phyloP scores from a whole-genome alignment of 2,888 invertebrate genomes.

The Parnassius glacialis region DNA sequence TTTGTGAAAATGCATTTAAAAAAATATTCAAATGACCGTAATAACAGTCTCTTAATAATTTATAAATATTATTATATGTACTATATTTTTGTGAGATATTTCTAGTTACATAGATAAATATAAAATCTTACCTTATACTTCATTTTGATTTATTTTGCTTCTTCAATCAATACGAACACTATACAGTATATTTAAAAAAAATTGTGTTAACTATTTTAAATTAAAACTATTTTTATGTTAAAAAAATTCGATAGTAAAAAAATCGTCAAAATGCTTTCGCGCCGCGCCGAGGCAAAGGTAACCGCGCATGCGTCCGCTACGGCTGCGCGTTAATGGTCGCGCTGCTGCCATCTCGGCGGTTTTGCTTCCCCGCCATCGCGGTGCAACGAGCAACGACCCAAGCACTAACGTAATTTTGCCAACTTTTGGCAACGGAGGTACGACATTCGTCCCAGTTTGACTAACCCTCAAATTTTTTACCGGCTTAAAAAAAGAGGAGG shows the following conservation, averaged over 20 bases:
- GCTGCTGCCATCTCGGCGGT: slow-evolving; percentile 52
- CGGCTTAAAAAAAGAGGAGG: too few relatives aligned
- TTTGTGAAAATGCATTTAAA: too few relatives aligned
- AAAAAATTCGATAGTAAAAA: background rate
- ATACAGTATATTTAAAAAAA: slow-evolving; percentile 36
- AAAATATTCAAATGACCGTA: too few relatives aligned
- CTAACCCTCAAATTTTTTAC: slow-evolving; percentile 31
- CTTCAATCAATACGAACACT: slow-evolving; percentile 34
- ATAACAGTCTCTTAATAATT: too few relatives aligned
- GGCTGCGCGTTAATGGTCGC: slow-evolving; percentile 62
- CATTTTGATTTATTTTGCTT: slow-evolving; percentile 44
- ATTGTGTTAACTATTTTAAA: slow-evolving; percentile 20
- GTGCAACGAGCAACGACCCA: slow-evolving; percentile 44
- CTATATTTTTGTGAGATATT: background rate
- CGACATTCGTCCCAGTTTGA: slow-evolving; percentile 10
- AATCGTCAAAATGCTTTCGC: slow-evolving; percentile 40
- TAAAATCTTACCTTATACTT: slow-evolving; percentile 63
- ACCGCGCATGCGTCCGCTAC: slow-evolving; percentile 65
- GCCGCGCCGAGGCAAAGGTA: slow-evolving; percentile 37
- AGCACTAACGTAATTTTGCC: slow-evolving; percentile 27
- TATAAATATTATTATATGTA: too few relatives aligned
- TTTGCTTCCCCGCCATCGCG: slow-evolving; percentile 67
- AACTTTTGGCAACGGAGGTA: slow-evolving; percentile 18
- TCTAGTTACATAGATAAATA: slow-evolving; percentile 1
- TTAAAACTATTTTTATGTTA: slow-evolving; percentile 11